A percentile compares a stretch with the other conserved stretches of the same genome.
Conservation (phyloP, 2,888 invertebrate genomes). For the Sphaeridia pumilis region DNA sequence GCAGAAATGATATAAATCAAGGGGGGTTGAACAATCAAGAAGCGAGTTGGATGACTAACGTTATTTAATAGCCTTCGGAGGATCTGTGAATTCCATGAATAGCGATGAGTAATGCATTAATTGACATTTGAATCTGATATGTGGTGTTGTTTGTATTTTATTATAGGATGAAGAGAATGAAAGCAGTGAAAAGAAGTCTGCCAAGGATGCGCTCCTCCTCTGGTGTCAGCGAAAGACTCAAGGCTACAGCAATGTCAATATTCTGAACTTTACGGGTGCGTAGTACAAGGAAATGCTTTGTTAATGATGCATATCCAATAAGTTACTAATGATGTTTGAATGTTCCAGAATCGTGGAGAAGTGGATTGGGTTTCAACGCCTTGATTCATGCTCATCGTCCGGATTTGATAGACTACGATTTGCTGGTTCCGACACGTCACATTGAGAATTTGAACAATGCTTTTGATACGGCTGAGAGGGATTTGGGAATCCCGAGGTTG, state of each 20-base stretch:
- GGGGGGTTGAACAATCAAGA: too few relatives aligned
- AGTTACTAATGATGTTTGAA: neutral
- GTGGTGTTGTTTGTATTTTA: slow-evolving; percentile 29
- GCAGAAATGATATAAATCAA: too few relatives aligned
- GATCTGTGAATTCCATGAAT: too few relatives aligned
- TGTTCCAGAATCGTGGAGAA: slow-evolving; percentile 70
- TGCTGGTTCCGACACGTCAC: slow-evolving; percentile 65
- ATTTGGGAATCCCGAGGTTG: slow-evolving; percentile 83
- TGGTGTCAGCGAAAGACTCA: slow-evolving; percentile 99
- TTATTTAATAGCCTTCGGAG: too few relatives aligned
- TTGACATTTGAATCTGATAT: neutral
- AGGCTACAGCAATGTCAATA: slow-evolving; percentile 80
- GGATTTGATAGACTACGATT: slow-evolving; percentile 80
- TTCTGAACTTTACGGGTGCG: slow-evolving; percentile 66
- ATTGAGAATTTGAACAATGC: slow-evolving; percentile 96
- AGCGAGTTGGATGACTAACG: too few relatives aligned
- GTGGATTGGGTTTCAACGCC: slow-evolving; percentile 94
- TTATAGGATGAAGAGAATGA: slow-evolving; percentile 83
- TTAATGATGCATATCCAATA: neutral
- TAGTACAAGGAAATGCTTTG: neutral
- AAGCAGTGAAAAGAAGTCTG: slow-evolving; percentile 94
- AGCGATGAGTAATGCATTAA: too few relatives aligned
- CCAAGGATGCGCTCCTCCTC: slow-evolving; percentile 91
- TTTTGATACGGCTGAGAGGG: slow-evolving; percentile 84
- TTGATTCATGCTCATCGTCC: slow-evolving; percentile 96